Evolutionary conservation across 2,113 vertebrate genomes (phyloP), one percentile per base, ranked within the genome.

Genomic region (Stegastes partitus): DNA sequence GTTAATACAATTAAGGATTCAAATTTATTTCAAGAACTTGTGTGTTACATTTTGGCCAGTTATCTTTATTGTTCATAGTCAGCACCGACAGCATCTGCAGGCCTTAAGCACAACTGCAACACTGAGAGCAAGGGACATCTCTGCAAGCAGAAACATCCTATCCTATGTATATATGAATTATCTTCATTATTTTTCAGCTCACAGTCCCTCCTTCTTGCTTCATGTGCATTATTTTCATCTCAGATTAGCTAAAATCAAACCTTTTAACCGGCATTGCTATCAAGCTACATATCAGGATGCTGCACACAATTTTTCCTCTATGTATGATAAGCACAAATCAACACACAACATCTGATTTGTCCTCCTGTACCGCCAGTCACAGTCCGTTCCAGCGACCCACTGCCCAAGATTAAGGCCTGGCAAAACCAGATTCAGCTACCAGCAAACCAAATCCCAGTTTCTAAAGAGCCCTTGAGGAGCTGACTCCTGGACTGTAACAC

Each of bases 391-490:
- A 78, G 79, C 88, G 86, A 90, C 82, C 82, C 56, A 78, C 47
- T 82, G 77, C 39, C 81, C 68, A 66, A 81, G 89, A 87, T 86
- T 87, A 89, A 82, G 51, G 56, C 68, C 68, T 64, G 47, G 62
- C 44, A 84, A 84, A 89, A 73, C 79, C 83, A 80, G 84, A 77
- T 86, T 89, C 81, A 87, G 22, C 68, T 68, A 74, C 56, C 37
- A 66, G 15, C 55, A 81, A 54, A 87, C 57, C 69, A 81, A 83
- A 90, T 89, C 82, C 77, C 71, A 82, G 82, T 53, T 83, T 82
- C 74, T 64, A 84, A 77, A 83, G 70, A 77, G 73, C 31, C 66
- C 50, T 10, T 49, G 67, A 64, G 47, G 68, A 66, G 59, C 18
- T 25, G 18, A 18, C 56, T 78, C 44, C 55, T 65, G 37, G 0